Evolutionary conservation across 92 coral and sea anemone species (phyloP).

Genomic region (Umimayanthus chanpuru): DNA sequence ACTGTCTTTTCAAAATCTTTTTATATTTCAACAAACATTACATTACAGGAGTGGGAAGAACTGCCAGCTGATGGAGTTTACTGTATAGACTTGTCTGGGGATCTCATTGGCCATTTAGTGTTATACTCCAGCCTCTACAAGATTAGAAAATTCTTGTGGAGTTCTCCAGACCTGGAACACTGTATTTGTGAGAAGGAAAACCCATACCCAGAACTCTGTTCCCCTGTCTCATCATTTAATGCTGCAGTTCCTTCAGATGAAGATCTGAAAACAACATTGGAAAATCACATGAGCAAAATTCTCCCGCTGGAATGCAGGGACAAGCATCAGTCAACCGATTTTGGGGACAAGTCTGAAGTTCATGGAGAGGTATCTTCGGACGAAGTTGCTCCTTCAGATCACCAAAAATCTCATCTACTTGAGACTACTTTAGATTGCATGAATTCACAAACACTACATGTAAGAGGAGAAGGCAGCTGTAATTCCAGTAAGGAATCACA

Average conservation of each 20-base stretch:
- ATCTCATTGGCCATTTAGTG: background rate
- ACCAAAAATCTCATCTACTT: background rate
- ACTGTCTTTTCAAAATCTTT: background rate
- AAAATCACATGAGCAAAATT: slow-evolving; percentile 7
- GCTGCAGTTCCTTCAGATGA: slow-evolving; percentile 56
- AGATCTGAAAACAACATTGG: slow-evolving; percentile 42
- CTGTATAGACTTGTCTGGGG: slow-evolving; percentile 66
- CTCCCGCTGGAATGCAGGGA: background rate
- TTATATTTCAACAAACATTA: background rate
- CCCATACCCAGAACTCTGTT: background rate
- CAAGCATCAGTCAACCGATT: background rate
- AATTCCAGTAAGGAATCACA: background rate
- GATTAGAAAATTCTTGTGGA: slow-evolving; percentile 64
- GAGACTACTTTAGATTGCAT: background rate
- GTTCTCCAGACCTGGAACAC: slow-evolving; percentile 1
- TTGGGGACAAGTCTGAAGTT: background rate
- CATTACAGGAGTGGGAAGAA: slow-evolving; percentile 79
- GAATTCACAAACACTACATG: background rate
- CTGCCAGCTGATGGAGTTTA: slow-evolving; percentile 94
- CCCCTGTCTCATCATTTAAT: slow-evolving; percentile 73
- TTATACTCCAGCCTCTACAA: slow-evolving; percentile 19
- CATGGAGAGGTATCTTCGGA: background rate
- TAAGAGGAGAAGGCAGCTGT: background rate
- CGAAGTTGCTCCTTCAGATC: background rate
- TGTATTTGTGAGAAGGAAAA: background rate